phyloP scores from a whole-genome alignment of 2,888 invertebrate species.

The Drosophila anomelani region DNA sequence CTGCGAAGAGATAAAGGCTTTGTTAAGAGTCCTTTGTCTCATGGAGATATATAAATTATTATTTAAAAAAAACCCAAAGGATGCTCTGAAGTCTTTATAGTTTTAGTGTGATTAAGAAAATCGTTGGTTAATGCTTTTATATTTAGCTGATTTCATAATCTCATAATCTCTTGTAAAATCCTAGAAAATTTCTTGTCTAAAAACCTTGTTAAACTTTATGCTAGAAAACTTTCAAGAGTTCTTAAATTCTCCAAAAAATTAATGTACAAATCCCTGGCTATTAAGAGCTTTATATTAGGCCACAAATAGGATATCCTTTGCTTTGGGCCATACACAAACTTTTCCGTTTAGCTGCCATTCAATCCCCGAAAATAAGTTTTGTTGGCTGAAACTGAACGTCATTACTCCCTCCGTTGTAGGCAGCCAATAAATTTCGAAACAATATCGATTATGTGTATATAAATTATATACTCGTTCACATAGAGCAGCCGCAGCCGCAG shows the following conservation, averaged over 20 bases:
- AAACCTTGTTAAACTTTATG: not conserved
- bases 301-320: slow-evolving; percentile 3
- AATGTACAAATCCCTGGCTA: not conserved
- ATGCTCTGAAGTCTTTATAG: too few relatives aligned
- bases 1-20: slow-evolving; percentile 19
- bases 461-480: slow-evolving; percentile 32
- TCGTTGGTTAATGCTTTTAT: too few relatives aligned
- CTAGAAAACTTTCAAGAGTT: not conserved
- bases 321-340: slow-evolving; percentile 7
- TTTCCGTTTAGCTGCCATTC: slow-evolving; percentile 26
- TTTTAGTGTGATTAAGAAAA: not conserved
- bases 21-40: not conserved
- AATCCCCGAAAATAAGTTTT: slow-evolving; percentile 13
- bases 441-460: slow-evolving; percentile 38
- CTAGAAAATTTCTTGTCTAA: not conserved
- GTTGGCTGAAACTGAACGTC: slow-evolving; percentile 11
- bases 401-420: not conserved
- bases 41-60: not conserved
- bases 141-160: too few relatives aligned
- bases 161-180: too few relatives aligned
- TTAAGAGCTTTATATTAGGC: not conserved
- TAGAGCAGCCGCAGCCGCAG: not conserved
- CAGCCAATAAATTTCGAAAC: slow-evolving; percentile 39
- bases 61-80: not conserved
- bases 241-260: not conserved